Percentiles rank a stretch among this genome's conserved stretches.
phyloP scores from a whole-genome alignment of 2,888 invertebrate genomes.

The Liopterus haemorrhoidalis region DNA sequence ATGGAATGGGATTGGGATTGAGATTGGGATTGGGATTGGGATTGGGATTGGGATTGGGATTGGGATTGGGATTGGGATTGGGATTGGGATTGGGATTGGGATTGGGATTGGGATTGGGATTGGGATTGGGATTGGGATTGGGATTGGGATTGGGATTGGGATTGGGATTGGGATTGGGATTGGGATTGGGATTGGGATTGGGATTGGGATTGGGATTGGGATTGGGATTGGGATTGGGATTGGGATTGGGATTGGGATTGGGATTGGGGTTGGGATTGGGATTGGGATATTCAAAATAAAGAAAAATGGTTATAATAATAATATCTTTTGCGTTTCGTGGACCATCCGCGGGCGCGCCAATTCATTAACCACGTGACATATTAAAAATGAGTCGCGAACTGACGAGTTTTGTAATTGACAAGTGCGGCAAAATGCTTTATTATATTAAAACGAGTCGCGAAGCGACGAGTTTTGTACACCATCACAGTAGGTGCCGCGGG shows the following conservation, averaged over 20 bases:
- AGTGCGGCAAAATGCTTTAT: no score
- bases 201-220: not conserved
- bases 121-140: not conserved
- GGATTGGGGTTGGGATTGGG: constrained; percentile 1
- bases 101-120: not conserved
- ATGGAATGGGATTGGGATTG: not conserved
- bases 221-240: constrained; percentile 1
- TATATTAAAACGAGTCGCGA: no score
- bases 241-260: constrained; percentile 2
- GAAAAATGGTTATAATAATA: no score
- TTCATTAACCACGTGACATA: no score
- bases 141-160: constrained; percentile 1
- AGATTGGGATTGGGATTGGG: not conserved
- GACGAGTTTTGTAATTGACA: no score
- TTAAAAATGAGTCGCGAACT: no score
- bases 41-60: not conserved
- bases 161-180: not conserved
- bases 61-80: not conserved
- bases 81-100: not conserved
- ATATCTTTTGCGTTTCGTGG: no score
- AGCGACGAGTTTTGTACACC: no score
- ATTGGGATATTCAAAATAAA: no score
- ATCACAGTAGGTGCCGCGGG: no score
- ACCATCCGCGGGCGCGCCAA: no score
- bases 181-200: not conserved